phyloP scores from a whole-genome alignment of 2,113 vertebrate species.

The Motacilla tschutschensis region DNA sequence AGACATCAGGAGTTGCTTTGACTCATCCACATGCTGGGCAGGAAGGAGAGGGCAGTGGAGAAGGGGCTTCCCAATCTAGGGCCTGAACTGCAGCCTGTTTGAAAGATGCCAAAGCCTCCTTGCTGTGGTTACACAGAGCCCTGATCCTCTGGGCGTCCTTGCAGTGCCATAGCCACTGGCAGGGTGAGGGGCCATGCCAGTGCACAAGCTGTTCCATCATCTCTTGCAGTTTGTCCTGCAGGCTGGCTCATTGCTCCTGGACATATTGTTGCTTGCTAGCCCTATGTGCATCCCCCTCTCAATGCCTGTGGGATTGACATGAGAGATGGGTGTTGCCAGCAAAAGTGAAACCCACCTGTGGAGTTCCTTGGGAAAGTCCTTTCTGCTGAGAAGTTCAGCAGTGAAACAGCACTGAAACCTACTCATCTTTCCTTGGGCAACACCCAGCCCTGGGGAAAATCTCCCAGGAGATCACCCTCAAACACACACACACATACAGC shows the following conservation, averaged over 20 bases:
- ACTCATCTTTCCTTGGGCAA: slow-evolving; percentile 31
- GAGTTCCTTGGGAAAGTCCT: neutral
- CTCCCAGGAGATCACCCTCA: slow-evolving; percentile 34
- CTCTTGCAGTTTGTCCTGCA: neutral
- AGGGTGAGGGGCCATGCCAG: neutral
- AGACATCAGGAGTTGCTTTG: neutral
- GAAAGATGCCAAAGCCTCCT: neutral
- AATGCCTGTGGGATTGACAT: neutral
- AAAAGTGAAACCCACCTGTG: slow-evolving; percentile 24
- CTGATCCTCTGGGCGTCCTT: neutral
- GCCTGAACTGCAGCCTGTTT: neutral
- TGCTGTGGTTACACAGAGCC: neutral
- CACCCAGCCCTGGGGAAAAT: slow-evolving; percentile 45
- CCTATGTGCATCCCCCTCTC: neutral
- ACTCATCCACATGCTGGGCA: neutral
- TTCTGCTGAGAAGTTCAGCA: neutral
- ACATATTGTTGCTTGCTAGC: neutral
- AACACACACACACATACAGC: neutral
- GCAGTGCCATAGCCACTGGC: neutral
- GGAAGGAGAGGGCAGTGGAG: neutral
- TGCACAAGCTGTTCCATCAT: neutral
- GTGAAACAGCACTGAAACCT: slow-evolving; percentile 20
- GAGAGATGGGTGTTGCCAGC: neutral
- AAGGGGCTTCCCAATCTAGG: neutral
- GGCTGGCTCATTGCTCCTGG: neutral